phyloP scores from a whole-genome alignment of 2,888 invertebrate species.

The Hypomecis punctinalis region DNA sequence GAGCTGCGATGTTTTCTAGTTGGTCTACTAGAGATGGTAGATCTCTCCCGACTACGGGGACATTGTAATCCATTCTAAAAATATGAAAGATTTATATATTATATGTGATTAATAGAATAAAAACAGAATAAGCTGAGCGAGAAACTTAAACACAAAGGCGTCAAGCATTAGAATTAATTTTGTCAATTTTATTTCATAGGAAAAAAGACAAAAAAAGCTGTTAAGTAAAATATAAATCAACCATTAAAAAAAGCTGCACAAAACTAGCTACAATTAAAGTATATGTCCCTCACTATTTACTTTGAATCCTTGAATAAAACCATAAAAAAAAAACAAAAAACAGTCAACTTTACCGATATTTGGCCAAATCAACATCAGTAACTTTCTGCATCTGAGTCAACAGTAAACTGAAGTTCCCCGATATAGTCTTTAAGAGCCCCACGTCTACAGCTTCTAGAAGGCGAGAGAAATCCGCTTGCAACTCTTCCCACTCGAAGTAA shows the following conservation, averaged over 20 bases:
- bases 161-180: no score
- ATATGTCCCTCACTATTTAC: no score
- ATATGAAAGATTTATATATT: no score
- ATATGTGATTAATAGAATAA: no score
- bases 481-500: conserved; percentile 86
- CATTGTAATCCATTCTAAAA: conserved; percentile 82
- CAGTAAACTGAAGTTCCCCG: conserved; percentile 83
- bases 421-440: conserved; percentile 82
- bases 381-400: conserved; percentile 85
- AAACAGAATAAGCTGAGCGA: no score
- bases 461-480: conserved; percentile 81
- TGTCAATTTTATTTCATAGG: no score
- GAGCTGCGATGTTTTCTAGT: conserved; percentile 87
- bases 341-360: conserved; percentile 72
- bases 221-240: no score
- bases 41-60: conserved; percentile 86
- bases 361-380: conserved; percentile 86
- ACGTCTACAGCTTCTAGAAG: conserved; percentile 84
- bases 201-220: no score
- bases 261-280: no score
- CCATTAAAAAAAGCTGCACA: no score
- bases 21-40: conserved; percentile 87
- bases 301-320: no score
- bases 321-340: not conserved
- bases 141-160: no score